These are phyloP conservation scores for Argentina silus DNA, from an alignment of 2,797 vertebrate genomes.

Conservation along the genomic window DNA sequence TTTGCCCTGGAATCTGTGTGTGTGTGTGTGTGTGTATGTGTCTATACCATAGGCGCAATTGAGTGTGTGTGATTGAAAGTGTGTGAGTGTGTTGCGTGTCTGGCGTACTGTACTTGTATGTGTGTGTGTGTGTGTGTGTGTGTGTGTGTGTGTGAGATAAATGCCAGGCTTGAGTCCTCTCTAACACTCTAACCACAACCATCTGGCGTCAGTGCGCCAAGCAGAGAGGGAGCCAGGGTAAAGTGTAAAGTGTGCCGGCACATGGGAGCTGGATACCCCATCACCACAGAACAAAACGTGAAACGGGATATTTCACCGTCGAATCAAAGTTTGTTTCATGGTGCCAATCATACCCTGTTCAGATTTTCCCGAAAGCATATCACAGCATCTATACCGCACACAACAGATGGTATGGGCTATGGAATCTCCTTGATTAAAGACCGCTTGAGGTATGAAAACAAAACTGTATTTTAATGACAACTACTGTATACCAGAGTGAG, in stretches of 20 bases:
- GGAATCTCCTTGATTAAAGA: too few relatives aligned
- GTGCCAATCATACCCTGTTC: neutral
- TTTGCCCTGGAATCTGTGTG: conserved; percentile 26
- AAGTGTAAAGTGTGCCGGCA: conserved; percentile 29
- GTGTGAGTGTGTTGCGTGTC: too few relatives aligned
- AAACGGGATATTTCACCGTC: conserved; percentile 42
- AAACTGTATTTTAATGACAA: neutral
- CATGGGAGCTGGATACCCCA: conserved; percentile 36
- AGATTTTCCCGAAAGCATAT: neutral
- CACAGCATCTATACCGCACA: too few relatives aligned
- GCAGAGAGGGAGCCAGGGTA: conserved; percentile 34
- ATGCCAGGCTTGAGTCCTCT: neutral
- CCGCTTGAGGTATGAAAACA: neutral
- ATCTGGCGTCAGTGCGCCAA: conserved; percentile 27
- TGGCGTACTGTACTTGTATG: too few relatives aligned
- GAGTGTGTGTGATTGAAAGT: too few relatives aligned
- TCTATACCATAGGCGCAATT: neutral
- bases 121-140: neutral
- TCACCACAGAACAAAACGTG: conserved; percentile 40
- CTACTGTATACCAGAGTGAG: too few relatives aligned
- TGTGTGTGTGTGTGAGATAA: conserved; percentile 23
- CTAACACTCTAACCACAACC: conserved; percentile 22
- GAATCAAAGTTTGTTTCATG: conserved; percentile 29
- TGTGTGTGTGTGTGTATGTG: neutral
- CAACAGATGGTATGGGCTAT: too few relatives aligned